These are phyloP conservation scores for Desmodus rotundus DNA, from an alignment of 2,113 vertebrate species.

Conservation along the genomic window DNA sequence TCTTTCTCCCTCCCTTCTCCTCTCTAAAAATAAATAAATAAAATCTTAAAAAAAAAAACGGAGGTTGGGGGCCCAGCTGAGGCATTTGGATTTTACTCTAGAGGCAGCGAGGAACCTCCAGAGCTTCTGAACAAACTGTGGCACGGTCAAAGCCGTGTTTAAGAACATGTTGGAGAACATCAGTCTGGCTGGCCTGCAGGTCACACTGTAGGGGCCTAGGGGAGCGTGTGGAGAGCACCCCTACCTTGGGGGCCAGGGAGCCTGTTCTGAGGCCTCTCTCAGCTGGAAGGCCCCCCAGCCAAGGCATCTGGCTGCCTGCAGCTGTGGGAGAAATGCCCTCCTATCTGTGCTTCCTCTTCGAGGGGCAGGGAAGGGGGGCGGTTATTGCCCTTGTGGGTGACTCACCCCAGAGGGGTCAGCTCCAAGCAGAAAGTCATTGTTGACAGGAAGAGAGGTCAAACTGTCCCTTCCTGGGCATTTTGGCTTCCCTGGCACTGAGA, in stretches of 20 bases:
- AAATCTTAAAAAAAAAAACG: too few species aligned
- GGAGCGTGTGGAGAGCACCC: background rate
- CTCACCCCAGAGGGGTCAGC: conserved; percentile 45
- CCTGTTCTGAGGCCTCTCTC: background rate
- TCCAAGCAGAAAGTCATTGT: conserved; percentile 40
- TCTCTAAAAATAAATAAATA: too few species aligned
- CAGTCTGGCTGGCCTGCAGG: background rate
- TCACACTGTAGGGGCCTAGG: background rate
- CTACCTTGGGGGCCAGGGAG: background rate
- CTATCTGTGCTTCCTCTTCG: background rate
- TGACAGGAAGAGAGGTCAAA: conserved; percentile 63
- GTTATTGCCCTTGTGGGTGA: conserved; percentile 32
- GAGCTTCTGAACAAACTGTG: background rate
- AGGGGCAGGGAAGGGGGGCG: background rate
- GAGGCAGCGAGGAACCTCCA: background rate
- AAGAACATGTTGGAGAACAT: background rate
- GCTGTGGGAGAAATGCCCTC: background rate
- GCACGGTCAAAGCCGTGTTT: background rate
- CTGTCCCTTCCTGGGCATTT: conserved; percentile 4
- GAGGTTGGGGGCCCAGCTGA: background rate
- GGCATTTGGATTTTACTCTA: background rate
- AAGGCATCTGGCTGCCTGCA: background rate
- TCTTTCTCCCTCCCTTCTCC: too few species aligned
- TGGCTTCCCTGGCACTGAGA: conserved; percentile 19
- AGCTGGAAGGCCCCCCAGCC: background rate